A percentile compares a stretch with the other conserved stretches of the same genome.
phyloP scores from a whole-genome alignment of 1,140 invertebrate genomes.

The Hermetia illucens region DNA sequence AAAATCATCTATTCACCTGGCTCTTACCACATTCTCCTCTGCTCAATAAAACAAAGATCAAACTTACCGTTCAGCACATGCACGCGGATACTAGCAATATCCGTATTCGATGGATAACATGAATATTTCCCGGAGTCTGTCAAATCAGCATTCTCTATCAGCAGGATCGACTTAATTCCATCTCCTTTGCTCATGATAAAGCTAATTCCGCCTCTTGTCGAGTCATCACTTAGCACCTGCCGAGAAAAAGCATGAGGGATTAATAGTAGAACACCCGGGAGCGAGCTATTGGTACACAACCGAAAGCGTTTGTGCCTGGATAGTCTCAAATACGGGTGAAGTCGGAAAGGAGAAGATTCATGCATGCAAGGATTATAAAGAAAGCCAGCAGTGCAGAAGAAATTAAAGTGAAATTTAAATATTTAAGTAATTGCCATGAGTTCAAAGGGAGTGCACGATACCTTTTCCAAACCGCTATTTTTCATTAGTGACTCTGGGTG shows the following conservation, averaged over 20 bases:
- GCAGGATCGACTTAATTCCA: conserved; percentile 29
- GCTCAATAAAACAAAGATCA: no score
- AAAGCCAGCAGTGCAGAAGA: neutral
- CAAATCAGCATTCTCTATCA: conserved; percentile 29
- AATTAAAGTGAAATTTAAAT: no score
- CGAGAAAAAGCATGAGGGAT: neutral
- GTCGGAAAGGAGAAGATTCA: neutral
- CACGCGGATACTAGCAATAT: conserved; percentile 37
- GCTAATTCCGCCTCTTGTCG: conserved; percentile 26
- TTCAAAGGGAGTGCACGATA: no score
- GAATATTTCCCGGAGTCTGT: conserved; percentile 36
- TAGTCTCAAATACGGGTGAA: neutral
- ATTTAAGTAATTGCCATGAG: no score
- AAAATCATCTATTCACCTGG: no score
- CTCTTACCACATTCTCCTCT: no score
- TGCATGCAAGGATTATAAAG: neutral
- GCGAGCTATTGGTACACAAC: neutral
- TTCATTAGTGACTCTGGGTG: no score
- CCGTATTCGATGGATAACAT: conserved; percentile 36
- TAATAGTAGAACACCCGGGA: neutral
- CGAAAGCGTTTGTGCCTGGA: neutral
- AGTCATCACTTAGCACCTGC: conserved; percentile 30
- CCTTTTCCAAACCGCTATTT: no score
- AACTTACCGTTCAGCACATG: conserved; percentile 33
- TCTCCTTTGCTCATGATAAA: conserved; percentile 31